Base-by-base conservation (phyloP, 2,797 vertebrate genomes). In the Pseudopleuronectes americanus region DNA sequence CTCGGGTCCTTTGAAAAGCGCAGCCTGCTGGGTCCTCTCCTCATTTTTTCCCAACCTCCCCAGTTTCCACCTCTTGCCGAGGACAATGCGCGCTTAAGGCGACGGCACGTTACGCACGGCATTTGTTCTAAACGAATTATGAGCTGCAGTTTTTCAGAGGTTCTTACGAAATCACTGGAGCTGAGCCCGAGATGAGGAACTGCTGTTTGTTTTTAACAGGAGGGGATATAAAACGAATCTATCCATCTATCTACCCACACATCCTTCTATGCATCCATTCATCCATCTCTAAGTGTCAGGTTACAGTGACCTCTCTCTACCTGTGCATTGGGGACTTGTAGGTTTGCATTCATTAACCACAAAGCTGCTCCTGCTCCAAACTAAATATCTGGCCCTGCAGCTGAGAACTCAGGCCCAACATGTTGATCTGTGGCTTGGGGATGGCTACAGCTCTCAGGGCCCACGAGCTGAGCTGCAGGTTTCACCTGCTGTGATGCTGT, bases 321-420 rank as follows among this genome's bases (percentile, higher is more conserved):
- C 61, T 23, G n/a, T 75, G 56, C 72, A 69, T 67, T 57, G 62
- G 76, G 79, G 76, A 79, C 75, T 83, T 78, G 80, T 74, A 78
- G 74, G 76, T 80, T 84, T 87, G 82, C 66, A 75, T 61, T 77
- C 71, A 56, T 77, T 57, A 81, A 72, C 83, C 77, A 64, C 87
- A 85, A 57, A 41, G 38, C 75, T 71, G 76, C 8, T 45, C 48
- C 67, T 48, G 64, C 24, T 90, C 88, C 89, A 90, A 89, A 75
- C 74, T 53, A 89, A 91, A 91, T 84, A 90, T 83, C 85, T 88
- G 80, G 82, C 64, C 57, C 76, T 72, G 75, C 47, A 72, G 72
- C 68, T 63, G 71, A 74, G 80, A 73, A 48, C 79, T 67, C 63
- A 4, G 58, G 66, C 47, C 76, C 60, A 6, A 67, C 60, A 64